phyloP scores from a whole-genome alignment of 2,113 vertebrate genomes.

The Aythya baeri region DNA sequence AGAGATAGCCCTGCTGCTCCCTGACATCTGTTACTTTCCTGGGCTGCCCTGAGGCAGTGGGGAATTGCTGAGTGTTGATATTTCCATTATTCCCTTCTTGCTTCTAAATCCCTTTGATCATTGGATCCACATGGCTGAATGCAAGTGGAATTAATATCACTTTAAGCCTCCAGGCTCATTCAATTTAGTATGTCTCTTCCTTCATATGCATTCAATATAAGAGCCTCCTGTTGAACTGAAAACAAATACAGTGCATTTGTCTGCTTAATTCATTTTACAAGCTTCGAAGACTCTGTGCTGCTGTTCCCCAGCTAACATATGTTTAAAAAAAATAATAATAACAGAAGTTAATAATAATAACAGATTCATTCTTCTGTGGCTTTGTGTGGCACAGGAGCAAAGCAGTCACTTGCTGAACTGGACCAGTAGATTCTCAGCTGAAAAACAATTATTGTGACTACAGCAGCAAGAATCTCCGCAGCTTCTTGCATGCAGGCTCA shows the following conservation, averaged over 20 bases:
- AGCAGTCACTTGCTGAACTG: slow-evolving; percentile 5
- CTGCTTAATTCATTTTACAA: slow-evolving; percentile 56
- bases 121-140: slow-evolving; percentile 57
- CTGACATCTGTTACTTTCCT: slow-evolving; percentile 26
- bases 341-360: background rate
- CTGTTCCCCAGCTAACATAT: background rate
- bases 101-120: slow-evolving; percentile 61
- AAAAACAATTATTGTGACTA: slow-evolving; percentile 27
- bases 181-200: slow-evolving; percentile 42
- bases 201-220: slow-evolving; percentile 64
- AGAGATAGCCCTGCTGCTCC: background rate
- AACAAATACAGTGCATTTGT: slow-evolving; percentile 53
- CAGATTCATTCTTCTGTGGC: background rate
- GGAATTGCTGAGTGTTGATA: slow-evolving; percentile 54
- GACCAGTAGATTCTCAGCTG: background rate
- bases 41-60: background rate
- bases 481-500: background rate
- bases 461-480: background rate
- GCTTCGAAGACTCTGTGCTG: slow-evolving; percentile 14
- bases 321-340: background rate
- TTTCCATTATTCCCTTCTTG: slow-evolving; percentile 54
- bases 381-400: slow-evolving; percentile 22
- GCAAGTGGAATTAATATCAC: slow-evolving; percentile 64
- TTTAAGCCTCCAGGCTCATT: slow-evolving; percentile 45
- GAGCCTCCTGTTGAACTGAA: slow-evolving; percentile 39